Evolutionary conservation across 2,888 invertebrate genomes (phyloP).

Genomic region (Melinopterus prodromus): DNA sequence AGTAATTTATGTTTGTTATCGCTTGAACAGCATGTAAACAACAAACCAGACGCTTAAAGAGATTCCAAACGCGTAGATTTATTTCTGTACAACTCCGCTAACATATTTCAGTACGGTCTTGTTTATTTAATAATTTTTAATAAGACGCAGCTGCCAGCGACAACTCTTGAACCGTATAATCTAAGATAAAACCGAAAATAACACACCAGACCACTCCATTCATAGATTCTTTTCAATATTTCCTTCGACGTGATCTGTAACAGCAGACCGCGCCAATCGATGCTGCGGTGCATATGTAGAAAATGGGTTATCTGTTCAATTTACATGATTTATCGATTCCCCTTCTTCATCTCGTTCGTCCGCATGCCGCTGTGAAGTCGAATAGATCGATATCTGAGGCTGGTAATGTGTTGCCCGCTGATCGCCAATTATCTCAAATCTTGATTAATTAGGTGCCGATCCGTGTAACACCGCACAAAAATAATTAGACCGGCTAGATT

Average conservation of each 20-base stretch:
- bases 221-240: not conserved
- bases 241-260: not conserved
- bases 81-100: no score
- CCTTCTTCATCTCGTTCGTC: conserved; percentile 15
- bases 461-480: conserved; percentile 20
- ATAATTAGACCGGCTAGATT: not conserved
- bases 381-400: not conserved
- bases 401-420: conserved; percentile 33
- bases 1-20: not conserved
- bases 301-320: conserved; percentile 36
- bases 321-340: conserved; percentile 33
- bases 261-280: not conserved
- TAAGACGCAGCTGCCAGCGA: not conserved
- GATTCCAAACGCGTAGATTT: not conserved
- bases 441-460: conserved; percentile 32
- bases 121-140: not conserved
- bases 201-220: not conserved
- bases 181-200: conserved; percentile 27
- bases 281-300: not conserved
- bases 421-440: conserved; percentile 35
- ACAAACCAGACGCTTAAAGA: not conserved
- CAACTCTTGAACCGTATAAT: conserved; percentile 34
- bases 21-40: not conserved
- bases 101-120: conserved; percentile 7
- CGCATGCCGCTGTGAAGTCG: not conserved